Conservation (phyloP, 2,888 invertebrate genomes). For the Agrotis ipsilon region DNA sequence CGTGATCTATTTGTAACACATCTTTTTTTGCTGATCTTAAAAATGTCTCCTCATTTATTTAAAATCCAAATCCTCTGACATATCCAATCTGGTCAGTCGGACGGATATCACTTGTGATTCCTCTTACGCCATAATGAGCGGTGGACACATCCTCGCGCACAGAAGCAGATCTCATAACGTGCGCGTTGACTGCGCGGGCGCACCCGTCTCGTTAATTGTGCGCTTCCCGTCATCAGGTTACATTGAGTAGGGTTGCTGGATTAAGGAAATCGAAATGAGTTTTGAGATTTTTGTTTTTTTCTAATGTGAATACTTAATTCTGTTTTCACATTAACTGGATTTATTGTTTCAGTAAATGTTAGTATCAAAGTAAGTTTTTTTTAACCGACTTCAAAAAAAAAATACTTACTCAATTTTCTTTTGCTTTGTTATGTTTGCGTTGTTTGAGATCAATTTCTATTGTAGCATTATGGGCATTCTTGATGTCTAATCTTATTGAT, state of each 20-base stretch:
- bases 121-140: conserved; percentile 46
- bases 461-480: too few species aligned
- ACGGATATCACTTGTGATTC: conserved; percentile 51
- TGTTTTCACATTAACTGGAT: too few species aligned
- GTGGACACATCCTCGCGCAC: conserved; percentile 53
- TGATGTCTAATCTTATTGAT: too few species aligned
- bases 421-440: too few species aligned
- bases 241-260: conserved; percentile 58
- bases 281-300: not conserved
- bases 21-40: too few species aligned
- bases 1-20: too few species aligned
- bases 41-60: not conserved
- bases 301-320: too few species aligned
- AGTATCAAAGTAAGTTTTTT: too few species aligned
- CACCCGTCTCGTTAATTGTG: conserved; percentile 72
- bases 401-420: too few species aligned
- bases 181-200: conserved; percentile 46
- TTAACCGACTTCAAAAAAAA: too few species aligned
- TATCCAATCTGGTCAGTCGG: conserved; percentile 9
- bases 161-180: conserved; percentile 61
- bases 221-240: conserved; percentile 75
- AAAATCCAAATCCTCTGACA: conserved; percentile 8
- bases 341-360: too few species aligned
- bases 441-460: too few species aligned
- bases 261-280: not conserved